Evolutionary conservation across 2,888 invertebrate genomes (phyloP).

Genomic region (Azorinus chamasolen): DNA sequence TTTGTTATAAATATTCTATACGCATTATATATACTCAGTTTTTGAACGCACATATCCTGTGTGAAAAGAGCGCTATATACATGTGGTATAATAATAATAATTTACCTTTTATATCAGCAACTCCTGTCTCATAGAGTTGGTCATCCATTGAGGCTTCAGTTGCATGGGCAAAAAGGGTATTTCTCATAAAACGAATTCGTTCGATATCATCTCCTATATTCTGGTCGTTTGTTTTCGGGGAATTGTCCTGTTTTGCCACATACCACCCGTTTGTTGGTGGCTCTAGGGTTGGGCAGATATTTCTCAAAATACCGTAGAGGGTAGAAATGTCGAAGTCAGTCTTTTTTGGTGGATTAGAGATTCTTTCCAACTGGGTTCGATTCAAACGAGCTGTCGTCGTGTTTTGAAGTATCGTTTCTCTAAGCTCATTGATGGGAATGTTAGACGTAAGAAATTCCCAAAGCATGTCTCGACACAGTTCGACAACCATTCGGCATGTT

Average conservation of each 20-base stretch:
- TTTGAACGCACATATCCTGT: too few relatives aligned
- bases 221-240: neutral
- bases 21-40: too few relatives aligned
- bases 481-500: neutral
- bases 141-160: too few relatives aligned
- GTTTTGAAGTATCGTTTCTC: neutral
- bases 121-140: too few relatives aligned
- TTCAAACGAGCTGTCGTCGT: neutral
- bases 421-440: neutral
- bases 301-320: neutral
- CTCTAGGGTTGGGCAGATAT: neutral
- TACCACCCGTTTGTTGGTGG: conserved; percentile 4
- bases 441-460: neutral
- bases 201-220: neutral
- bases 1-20: too few relatives aligned
- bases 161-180: neutral
- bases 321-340: neutral
- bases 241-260: neutral
- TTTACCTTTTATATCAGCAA: too few relatives aligned
- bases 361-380: neutral
- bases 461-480: conserved; percentile 2
- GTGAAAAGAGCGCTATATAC: too few relatives aligned
- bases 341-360: neutral
- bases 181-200: neutral
- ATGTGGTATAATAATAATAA: too few relatives aligned